A percentile compares a stretch with the other conserved stretches of the same genome.
phyloP scores from a whole-genome alignment of 2,113 vertebrate species.

The Oenanthe oenanthe region DNA sequence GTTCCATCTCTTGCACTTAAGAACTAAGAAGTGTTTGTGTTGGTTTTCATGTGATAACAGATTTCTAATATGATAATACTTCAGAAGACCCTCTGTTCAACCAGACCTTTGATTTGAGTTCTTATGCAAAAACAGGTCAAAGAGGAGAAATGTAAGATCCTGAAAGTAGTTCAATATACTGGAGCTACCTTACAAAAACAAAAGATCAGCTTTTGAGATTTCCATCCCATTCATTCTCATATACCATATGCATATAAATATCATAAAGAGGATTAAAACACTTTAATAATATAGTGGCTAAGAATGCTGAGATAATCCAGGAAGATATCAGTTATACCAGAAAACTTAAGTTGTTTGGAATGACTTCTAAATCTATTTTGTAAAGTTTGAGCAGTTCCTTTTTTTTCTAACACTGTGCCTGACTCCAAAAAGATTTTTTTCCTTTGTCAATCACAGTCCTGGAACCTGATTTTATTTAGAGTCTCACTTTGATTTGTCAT shows the following conservation, averaged over 20 bases:
- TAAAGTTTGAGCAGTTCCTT: not conserved
- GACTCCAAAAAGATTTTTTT: not conserved
- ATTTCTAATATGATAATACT: not conserved
- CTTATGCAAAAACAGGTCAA: not conserved
- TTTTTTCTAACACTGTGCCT: not conserved
- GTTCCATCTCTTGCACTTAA: not conserved
- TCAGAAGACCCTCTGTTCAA: not conserved
- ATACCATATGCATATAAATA: not conserved
- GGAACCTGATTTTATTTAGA: not conserved
- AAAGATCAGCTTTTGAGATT: not conserved
- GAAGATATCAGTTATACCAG: not conserved
- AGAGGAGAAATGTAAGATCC: not conserved
- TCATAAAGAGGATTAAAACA: not conserved
- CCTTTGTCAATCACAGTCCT: not conserved
- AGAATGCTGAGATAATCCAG: not conserved
- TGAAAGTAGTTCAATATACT: not conserved
- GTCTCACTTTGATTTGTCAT: not conserved
- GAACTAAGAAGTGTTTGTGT: not conserved
- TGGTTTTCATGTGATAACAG: not conserved
- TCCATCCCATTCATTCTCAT: not conserved
- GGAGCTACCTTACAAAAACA: not conserved
- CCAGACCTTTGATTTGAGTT: constrained; percentile 1
- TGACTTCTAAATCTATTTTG: not conserved
- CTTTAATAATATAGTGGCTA: not conserved
- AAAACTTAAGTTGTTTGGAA: not conserved